These are phyloP conservation scores for Aptenodytes forsteri DNA, from an alignment of 2,113 vertebrate species.

Conservation along the genomic window DNA sequence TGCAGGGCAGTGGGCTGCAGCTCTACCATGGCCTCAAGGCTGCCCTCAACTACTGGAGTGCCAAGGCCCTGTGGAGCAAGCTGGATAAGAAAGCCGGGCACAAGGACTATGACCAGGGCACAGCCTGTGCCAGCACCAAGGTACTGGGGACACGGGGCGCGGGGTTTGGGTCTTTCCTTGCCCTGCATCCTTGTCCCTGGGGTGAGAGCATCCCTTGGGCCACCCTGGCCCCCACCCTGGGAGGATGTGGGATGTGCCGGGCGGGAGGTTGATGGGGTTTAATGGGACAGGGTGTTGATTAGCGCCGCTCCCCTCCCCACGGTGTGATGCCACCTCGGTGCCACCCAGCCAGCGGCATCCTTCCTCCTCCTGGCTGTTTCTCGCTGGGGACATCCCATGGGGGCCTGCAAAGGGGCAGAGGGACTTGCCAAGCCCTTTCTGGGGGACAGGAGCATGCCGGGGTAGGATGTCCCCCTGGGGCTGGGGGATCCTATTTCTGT, in stretches of 20 bases:
- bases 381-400: not conserved
- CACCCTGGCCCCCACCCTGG: not conserved
- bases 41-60: slow-evolving; percentile 92
- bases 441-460: not conserved
- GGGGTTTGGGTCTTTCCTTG: not conserved
- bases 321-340: not conserved
- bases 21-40: slow-evolving; percentile 86
- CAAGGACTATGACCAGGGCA: slow-evolving; percentile 85
- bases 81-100: slow-evolving; percentile 89
- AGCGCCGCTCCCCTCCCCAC: not conserved
- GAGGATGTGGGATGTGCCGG: not conserved
- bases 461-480: not conserved
- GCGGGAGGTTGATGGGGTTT: not conserved
- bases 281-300: not conserved
- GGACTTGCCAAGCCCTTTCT: not conserved
- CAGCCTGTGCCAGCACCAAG: slow-evolving; percentile 84
- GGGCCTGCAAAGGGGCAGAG: not conserved
- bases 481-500: not conserved
- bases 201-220: not conserved
- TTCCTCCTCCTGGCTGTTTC: not conserved
- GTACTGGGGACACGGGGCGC: not conserved
- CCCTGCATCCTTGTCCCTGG: not conserved
- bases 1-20: slow-evolving; percentile 75
- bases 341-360: not conserved
- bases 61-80: slow-evolving; percentile 91